Evolutionary conservation across 2,797 vertebrate genomes (phyloP), one percentile per base, ranked within the genome.

Genomic region (Schizopygopsis malacanthus): DNA sequence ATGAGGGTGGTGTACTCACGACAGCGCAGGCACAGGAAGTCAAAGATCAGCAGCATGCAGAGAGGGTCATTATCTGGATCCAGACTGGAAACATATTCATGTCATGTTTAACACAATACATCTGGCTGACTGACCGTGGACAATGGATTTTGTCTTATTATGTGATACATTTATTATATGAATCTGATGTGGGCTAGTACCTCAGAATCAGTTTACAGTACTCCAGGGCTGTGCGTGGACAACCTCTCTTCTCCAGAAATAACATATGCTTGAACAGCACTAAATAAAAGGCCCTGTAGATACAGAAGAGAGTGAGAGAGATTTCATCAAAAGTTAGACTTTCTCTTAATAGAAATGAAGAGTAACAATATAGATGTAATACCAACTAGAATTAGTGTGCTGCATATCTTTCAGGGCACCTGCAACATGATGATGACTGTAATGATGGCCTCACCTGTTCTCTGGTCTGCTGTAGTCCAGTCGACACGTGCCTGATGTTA

Each of bases 161-260:
- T 72, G 67, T 9, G 11, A 70, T 8, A 0, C 9, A 7, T 15
- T 78, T n/a, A 56, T 41, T 37, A 6, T 8, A 77, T 37, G 22
- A 20, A 56, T 56, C 28, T 77, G 79, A 47, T 6, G 28, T 88
- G 59, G 63, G 2, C 18, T 45, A 52, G 77, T 90, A 99, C 98
- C 98, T 98, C 71, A 99, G 91, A 81, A 99, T 97, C 43, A 99
- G 96, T 91, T 97, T 99, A 95, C 97, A 98, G 95, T 96, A 98
- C 91, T 99, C 98, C 90, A 99, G 92, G 1, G 98, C 97, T 0
- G 98, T 99, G 61, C 98, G 95, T 3, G 97, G 97, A 90, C 98
- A 99, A 39, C 98, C 98, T 87, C 98, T 96, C 92, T 97, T 99
- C 93, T 99, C 98, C 89, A 99, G 92, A 87, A 98, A 99, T 93